Evolutionary conservation across 2,888 invertebrate species (phyloP).

Genomic region (Dicycla oo): DNA sequence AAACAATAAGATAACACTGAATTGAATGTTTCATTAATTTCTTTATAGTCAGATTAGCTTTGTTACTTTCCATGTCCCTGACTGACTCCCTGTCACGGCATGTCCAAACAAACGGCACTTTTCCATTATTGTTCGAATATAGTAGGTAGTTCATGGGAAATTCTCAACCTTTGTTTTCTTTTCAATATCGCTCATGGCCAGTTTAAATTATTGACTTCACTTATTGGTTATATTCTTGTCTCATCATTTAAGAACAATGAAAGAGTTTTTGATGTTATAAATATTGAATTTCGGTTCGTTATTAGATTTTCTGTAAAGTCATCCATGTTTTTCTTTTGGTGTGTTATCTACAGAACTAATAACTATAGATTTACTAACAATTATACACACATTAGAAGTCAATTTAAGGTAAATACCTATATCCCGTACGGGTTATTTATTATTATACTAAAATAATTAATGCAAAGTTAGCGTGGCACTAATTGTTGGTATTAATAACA

Average conservation of each 20-base stretch:
- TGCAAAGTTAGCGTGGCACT: conserved; percentile 8
- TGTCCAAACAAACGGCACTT: background rate
- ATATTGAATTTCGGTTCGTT: too few species aligned
- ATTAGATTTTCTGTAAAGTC: too few species aligned
- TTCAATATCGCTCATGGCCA: background rate
- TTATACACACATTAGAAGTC: background rate
- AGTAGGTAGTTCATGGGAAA: background rate
- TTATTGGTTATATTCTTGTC: background rate
- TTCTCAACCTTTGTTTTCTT: background rate
- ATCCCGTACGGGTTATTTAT: conserved; percentile 17
- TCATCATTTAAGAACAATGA: background rate
- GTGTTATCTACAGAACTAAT: background rate
- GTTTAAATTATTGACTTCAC: background rate
- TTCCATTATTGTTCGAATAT: conserved; percentile 1
- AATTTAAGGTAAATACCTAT: background rate
- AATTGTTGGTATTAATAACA: conserved; percentile 18
- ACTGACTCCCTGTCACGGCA: background rate
- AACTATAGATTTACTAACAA: background rate
- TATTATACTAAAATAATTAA: background rate
- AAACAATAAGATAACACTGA: conserved; percentile 23
- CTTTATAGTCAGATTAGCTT: background rate
- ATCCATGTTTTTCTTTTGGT: too few species aligned
- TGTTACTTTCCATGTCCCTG: conserved; percentile 13
- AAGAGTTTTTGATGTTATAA: too few species aligned
- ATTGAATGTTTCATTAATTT: conserved; percentile 11